These are phyloP conservation scores for Oscheius sp. DNA, from an alignment of 2,888 invertebrate species.

Conservation along the genomic window DNA sequence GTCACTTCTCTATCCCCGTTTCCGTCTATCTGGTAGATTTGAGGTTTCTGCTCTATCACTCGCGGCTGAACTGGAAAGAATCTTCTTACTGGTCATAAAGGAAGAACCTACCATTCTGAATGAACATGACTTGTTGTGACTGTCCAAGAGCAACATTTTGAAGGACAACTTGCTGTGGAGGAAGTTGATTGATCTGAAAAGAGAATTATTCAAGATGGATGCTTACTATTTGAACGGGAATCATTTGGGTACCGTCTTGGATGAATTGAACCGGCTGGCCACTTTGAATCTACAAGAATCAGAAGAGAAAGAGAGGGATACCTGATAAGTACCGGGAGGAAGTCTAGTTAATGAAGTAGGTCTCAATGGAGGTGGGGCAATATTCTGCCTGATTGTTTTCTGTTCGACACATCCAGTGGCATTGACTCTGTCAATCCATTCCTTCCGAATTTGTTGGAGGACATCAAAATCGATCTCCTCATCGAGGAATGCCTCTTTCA, in stretches of 20 bases:
- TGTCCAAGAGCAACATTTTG: too few relatives aligned
- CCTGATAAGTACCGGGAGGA: background rate
- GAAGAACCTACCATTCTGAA: too few relatives aligned
- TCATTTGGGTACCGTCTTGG: background rate
- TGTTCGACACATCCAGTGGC: constrained; percentile 61
- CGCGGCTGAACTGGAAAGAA: too few relatives aligned
- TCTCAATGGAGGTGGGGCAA: constrained; percentile 32
- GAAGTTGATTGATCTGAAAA: too few relatives aligned
- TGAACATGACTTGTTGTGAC: too few relatives aligned
- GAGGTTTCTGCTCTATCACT: too few relatives aligned
- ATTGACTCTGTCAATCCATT: constrained; percentile 65
- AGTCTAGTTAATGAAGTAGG: background rate
- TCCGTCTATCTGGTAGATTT: constrained; percentile 20
- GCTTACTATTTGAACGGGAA: background rate
- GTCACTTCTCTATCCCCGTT: background rate
- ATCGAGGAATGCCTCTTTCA: constrained; percentile 87
- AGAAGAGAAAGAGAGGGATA: too few relatives aligned
- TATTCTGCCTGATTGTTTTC: constrained; percentile 40
- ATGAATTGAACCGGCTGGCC: too few relatives aligned
- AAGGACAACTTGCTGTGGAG: too few relatives aligned
- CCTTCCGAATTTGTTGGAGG: constrained; percentile 87
- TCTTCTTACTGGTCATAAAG: background rate
- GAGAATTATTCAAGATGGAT: too few relatives aligned
- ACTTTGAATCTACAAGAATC: background rate
- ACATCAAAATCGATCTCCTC: constrained; percentile 98